A percentile compares a stretch with the other conserved stretches of the same genome.
These are phyloP conservation scores for Vulpes vulpes DNA, from an alignment of 2,113 vertebrate genomes.

Conservation along the genomic window DNA sequence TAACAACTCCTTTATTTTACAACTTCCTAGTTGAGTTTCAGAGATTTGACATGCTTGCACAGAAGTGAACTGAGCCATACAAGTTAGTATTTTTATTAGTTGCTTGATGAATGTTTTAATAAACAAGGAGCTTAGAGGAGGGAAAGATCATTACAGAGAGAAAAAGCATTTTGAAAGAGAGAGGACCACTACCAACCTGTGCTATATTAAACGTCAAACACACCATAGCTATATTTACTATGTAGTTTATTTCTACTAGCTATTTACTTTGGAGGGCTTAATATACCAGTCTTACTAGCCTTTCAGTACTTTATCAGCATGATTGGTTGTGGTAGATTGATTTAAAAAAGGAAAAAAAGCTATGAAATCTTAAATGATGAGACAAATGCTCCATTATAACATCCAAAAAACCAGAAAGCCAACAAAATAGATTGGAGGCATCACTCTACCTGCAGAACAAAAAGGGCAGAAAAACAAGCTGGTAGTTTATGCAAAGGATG, in stretches of 20 bases:
- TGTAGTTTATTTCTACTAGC: neutral
- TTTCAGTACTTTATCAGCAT: neutral
- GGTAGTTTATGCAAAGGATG: neutral
- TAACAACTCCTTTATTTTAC: conserved; percentile 22
- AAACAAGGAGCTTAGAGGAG: neutral
- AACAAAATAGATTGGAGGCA: neutral
- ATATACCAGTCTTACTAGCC: neutral
- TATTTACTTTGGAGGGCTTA: neutral
- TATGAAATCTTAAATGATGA: neutral
- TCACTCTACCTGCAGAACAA: neutral
- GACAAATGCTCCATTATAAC: neutral
- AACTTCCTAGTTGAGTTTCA: neutral
- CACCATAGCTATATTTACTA: neutral
- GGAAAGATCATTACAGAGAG: neutral
- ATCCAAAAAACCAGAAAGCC: neutral
- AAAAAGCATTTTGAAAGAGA: neutral
- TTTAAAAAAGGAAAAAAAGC: conserved; percentile 17
- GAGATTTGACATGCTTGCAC: neutral
- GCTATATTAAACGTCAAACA: neutral
- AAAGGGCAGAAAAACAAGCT: neutral
- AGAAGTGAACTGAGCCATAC: neutral
- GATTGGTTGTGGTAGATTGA: neutral
- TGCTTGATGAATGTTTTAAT: neutral
- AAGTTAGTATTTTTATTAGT: conserved; percentile 15
- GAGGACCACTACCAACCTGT: neutral